Percentiles rank a stretch among this genome's conserved stretches.
Evolutionary conservation across 2,888 invertebrate genomes (phyloP).

Genomic region (Phrixothrix hirtus): DNA sequence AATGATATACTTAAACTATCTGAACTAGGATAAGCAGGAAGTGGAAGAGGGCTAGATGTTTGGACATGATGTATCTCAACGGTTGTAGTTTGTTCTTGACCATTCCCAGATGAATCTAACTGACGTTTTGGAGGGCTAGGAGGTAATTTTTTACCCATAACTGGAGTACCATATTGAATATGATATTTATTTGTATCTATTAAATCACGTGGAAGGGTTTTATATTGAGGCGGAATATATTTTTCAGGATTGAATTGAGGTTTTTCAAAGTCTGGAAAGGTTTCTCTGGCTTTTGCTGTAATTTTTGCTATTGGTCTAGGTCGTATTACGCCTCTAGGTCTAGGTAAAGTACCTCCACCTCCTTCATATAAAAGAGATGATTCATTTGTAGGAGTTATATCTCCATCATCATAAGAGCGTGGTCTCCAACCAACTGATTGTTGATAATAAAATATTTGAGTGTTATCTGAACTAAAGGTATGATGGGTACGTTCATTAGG

Average conservation of each 20-base stretch:
- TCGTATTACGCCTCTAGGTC: constrained; percentile 79
- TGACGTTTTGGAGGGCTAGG: constrained; percentile 81
- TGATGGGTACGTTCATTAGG: constrained; percentile 68
- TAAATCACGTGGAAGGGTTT: constrained; percentile 60
- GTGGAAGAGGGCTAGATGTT: constrained; percentile 63
- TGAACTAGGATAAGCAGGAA: constrained; percentile 68
- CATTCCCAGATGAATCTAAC: constrained; percentile 49
- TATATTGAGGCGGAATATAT: constrained; percentile 56
- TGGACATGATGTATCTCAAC: constrained; percentile 54
- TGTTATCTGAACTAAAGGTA: constrained; percentile 64
- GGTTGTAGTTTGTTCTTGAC: constrained; percentile 53
- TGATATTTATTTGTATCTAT: constrained; percentile 58
- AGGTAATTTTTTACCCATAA: constrained; percentile 76
- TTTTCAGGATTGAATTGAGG: constrained; percentile 55
- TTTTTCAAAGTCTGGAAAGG: constrained; percentile 56
- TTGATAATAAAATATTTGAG: constrained; percentile 62
- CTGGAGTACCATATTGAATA: constrained; percentile 61
- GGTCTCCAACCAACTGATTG: constrained; percentile 57
- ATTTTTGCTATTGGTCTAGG: constrained; percentile 83
- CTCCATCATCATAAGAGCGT: constrained; percentile 85
- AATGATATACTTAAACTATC: constrained; percentile 67
- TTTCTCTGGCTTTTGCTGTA: constrained; percentile 59
- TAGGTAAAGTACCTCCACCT: constrained; percentile 84
- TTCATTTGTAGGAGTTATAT: constrained; percentile 88
- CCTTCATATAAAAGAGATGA: constrained; percentile 63